Evolutionary conservation across 2,113 vertebrate species (phyloP).

Genomic region (Bos taurus): ARS-UCD2.0 NC_082638.1:3457501-3458000

Average conservation of each 20-base stretch:
- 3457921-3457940: neutral
- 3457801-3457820: neutral
- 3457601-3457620: neutral
- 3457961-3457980: neutral
- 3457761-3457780: too few relatives aligned
- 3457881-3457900: neutral
- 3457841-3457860: neutral
- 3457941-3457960: neutral
- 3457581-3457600: neutral
- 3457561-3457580: rapidly evolving
- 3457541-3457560: neutral
- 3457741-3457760: too few relatives aligned
- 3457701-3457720: neutral
- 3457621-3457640: neutral
- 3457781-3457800: rapidly evolving
- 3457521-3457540: rapidly evolving
- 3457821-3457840: neutral
- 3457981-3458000: neutral
- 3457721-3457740: neutral
- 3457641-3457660: too few relatives aligned
- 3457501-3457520: neutral
- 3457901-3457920: neutral
- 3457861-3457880: neutral
- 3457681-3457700: neutral
- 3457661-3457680: too few relatives aligned